Evolutionary conservation across 1,140 invertebrate species (phyloP), one percentile per base, ranked within the genome.

Genomic region (Lepidotrigona ventralis): DNA sequence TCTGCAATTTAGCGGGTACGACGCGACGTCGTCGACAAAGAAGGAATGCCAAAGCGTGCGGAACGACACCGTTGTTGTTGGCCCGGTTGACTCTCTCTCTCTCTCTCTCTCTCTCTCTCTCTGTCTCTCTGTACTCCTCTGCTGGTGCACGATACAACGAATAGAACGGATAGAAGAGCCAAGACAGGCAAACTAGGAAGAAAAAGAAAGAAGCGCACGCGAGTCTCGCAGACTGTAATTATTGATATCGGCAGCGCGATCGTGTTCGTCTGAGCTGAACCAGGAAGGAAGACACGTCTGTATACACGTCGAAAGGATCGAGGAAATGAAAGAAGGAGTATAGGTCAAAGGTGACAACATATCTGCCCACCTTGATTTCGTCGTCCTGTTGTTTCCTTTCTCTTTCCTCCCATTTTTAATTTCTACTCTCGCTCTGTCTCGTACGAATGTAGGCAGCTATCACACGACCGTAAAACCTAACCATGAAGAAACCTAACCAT

Each of bases 171-270:
- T 63, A 26, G 23, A 58, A 26, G 23, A 58, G 21, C 58, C 33
- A 46, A 23, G 21, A 23, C 2, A 69, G 46, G 68, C 21, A 68
- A 68, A 68, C 21, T 39, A 12, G 46, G 26, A 39, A 71, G 46
- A 71, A 51, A 26, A 46, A 39, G 23, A 33, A 11, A 83, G 72
- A 82, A 74, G 66, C 60, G 76, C 82, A 79, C 84, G 79, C 66
- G 72, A 76, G 58, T 84, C 73, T 81, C 82, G 78, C 56, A 85
- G 76, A 81, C 87, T 90, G 87, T 86, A 89, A 88, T 90, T 90
- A 90, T 83, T 63, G 84, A 85, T 90, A 89, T 90, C 90, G 83
- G 81, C 81, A 89, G 81, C 79, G 83, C 81, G 83, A 90, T 90
- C 85, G 84, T 82, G 78, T 79, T 79, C 85, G 74, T 83, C 78